Conservation (phyloP, 2,797 vertebrate species). For the Picus viridis region DNA sequence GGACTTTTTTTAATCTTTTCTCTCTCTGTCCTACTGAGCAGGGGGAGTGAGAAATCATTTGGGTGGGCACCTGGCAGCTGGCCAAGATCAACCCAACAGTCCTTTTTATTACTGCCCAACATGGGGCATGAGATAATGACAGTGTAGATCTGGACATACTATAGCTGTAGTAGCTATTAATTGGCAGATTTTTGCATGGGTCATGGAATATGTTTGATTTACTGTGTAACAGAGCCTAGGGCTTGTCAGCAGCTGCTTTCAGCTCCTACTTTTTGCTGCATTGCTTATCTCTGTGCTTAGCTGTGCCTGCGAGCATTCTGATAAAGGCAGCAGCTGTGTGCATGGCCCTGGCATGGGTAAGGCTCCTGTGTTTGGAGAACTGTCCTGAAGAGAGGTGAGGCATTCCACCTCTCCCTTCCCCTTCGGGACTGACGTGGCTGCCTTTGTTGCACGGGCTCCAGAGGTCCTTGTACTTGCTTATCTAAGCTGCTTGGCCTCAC, state of each 20-base stretch:
- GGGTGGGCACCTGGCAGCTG: background rate
- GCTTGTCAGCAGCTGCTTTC: background rate
- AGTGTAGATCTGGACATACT: background rate
- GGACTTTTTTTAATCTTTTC: background rate
- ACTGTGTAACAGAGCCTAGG: background rate
- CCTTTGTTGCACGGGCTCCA: background rate
- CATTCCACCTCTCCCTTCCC: background rate
- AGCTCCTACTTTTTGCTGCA: background rate
- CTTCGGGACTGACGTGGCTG: accelerated
- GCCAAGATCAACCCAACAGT: background rate
- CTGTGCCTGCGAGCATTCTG: background rate
- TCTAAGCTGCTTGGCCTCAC: background rate
- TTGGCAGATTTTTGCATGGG: background rate
- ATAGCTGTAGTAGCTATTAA: background rate
- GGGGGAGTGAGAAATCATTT: background rate
- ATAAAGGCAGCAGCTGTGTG: background rate
- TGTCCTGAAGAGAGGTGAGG: background rate
- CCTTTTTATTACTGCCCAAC: background rate
- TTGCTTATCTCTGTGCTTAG: background rate
- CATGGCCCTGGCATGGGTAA: background rate
- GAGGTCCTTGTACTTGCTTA: background rate
- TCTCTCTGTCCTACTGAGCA: background rate
- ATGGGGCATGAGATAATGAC: background rate
- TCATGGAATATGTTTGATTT: background rate
- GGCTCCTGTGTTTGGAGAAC: background rate